Conservation (phyloP, 2,797 vertebrate species). For the Mergus octosetaceus region DNA sequence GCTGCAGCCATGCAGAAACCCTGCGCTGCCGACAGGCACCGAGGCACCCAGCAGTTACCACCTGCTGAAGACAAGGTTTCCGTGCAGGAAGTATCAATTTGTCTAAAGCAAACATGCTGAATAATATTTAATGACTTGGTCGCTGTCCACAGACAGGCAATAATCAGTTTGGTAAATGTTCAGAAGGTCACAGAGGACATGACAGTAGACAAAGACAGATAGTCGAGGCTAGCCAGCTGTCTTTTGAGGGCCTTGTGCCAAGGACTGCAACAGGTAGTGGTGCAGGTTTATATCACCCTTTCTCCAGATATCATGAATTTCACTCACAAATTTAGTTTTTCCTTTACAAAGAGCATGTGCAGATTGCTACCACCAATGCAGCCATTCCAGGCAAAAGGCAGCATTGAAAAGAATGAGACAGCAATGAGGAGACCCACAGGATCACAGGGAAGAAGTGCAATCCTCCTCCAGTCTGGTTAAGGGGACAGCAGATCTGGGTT, state of each 20-base stretch:
- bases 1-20: not conserved
- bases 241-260: not conserved
- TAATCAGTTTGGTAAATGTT: not conserved
- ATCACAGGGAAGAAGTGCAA: not conserved
- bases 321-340: not conserved
- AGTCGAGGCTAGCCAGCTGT: not conserved
- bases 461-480: not conserved
- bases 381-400: not conserved
- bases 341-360: not conserved
- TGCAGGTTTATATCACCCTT: not conserved
- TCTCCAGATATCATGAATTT: not conserved
- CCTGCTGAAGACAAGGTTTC: not conserved
- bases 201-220: not conserved
- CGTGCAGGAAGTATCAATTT: not conserved
- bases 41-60: not conserved
- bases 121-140: not conserved
- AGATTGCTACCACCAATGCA: not conserved
- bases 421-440: rapidly evolving
- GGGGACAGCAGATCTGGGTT: not conserved
- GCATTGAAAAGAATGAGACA: not conserved
- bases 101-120: not conserved
- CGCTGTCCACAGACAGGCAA: not conserved
- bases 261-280: not conserved
- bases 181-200: not conserved
- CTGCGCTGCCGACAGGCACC: not conserved